These are phyloP conservation scores for Macquaria australasica DNA, from an alignment of 2,113 vertebrate genomes.

Conservation along the genomic window DNA sequence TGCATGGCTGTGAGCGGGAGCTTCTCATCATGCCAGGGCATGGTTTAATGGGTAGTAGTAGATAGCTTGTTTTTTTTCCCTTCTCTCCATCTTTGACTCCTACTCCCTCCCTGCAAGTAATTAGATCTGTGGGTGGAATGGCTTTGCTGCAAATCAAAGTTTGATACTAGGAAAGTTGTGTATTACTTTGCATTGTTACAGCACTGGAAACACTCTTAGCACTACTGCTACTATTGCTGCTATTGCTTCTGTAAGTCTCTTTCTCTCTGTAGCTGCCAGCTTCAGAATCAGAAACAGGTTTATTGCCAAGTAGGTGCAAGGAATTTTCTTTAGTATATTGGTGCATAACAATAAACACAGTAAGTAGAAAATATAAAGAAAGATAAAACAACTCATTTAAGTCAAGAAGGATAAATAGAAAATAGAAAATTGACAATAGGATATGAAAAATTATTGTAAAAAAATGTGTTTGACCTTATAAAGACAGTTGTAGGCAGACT, in stretches of 20 bases:
- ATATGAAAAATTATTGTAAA: too few species aligned
- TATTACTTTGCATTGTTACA: not conserved
- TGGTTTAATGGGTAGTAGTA: constrained; percentile 22
- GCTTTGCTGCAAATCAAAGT: constrained; percentile 15
- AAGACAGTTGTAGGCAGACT: constrained; percentile 1
- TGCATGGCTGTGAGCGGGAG: constrained; percentile 21
- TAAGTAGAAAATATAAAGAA: too few species aligned
- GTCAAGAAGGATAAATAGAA: too few species aligned
- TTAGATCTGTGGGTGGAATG: constrained; percentile 17
- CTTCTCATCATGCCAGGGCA: constrained; percentile 16
- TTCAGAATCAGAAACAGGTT: too few species aligned
- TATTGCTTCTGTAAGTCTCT: not conserved
- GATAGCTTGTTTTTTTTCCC: constrained; percentile 7
- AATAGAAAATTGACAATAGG: too few species aligned
- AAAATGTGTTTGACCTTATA: constrained; percentile 26
- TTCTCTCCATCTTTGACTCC: constrained; percentile 2
- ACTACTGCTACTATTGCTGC: not conserved
- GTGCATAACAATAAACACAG: too few species aligned
- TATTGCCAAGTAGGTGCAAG: too few species aligned
- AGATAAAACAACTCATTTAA: too few species aligned
- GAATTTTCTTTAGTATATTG: too few species aligned
- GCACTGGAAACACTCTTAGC: not conserved
- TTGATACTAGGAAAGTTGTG: not conserved
- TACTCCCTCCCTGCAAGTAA: constrained; percentile 23
- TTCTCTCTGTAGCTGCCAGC: not conserved